Percentiles rank a stretch among this genome's conserved stretches.
These are phyloP conservation scores for Pseudomyrmex sp. DNA, from an alignment of 1,140 invertebrate species.

Conservation along the genomic window DNA sequence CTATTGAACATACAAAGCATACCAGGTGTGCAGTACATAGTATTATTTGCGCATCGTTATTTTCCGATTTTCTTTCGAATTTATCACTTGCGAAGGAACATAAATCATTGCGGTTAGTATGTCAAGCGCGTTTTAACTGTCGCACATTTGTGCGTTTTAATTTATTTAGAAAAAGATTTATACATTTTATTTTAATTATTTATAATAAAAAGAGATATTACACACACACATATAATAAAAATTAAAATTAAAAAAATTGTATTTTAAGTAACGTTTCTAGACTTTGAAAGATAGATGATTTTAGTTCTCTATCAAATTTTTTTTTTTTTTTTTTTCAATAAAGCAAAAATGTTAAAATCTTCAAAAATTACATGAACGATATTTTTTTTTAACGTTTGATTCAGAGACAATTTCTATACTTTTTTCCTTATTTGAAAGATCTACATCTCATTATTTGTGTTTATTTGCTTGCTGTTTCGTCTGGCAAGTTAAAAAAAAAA, in stretches of 20 bases:
- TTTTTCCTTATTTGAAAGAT: no score
- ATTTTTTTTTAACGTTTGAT: no score
- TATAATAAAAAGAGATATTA: background rate
- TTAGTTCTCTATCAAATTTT: no score
- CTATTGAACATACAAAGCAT: background rate
- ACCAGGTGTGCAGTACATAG: background rate
- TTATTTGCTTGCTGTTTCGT: no score
- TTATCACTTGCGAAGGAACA: background rate
- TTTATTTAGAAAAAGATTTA: conserved; percentile 13
- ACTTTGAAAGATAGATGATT: no score
- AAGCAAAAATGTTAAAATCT: no score
- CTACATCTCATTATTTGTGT: no score
- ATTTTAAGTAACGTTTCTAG: no score
- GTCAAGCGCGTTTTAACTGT: background rate
- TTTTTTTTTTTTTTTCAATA: no score
- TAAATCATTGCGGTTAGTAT: background rate
- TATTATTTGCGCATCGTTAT: conserved; percentile 28
- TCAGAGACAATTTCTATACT: no score
- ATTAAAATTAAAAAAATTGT: background rate
- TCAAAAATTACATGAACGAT: no score
- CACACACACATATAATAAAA: background rate
- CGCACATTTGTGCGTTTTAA: background rate
- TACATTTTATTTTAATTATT: background rate
- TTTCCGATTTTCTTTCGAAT: background rate
- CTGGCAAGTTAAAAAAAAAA: no score